Base-by-base conservation (phyloP, 2,797 vertebrate genomes). In the Anniella stebbinsi region DNA sequence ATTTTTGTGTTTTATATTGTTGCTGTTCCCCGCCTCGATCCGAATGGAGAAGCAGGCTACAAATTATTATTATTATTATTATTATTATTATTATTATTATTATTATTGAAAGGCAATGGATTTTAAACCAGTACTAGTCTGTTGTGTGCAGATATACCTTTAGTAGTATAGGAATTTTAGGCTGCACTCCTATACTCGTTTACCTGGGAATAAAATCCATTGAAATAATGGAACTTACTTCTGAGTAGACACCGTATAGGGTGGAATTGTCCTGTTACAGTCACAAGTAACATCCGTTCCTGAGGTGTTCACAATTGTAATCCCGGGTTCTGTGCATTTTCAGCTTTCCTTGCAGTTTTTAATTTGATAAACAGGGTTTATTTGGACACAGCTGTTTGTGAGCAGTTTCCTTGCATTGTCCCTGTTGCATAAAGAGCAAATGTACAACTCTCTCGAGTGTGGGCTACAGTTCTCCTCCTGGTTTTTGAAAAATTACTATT, bases 371-470 rank as follows among this genome's bases (percentile, higher is more conserved):
- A 48, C 33, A 38, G 75, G 30, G 38, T 60, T 38, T 81, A 30
- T 38, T 63, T 51, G 54, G 67, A 15, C 15, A 54, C 84, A 90
- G 67, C 77, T 80, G 51, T 81, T 86, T 86, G 30, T 63, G 67
- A 17, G 18, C 1, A 1, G 12, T 54, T 86, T 80, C 48, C 80
- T 84, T 84, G 25, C n/a, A 89, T 77, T 38, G n/a, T 89, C 72
- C 77, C 67, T 72, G 48, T 36, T 81, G 67, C 66, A 54, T 48
- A 8, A 81, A 73, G 38, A 86, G 28, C 51, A 57, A 88, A 85
- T 0, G 30, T 41, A n/a, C n/a, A 45, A 41, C 33, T 86, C 30
- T 72, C 69, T 10, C 15, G 48, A 75, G 82, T 18, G 67, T 3
- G 5, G 7, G n/a, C 23, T 51, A 12, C n/a, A 51, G 30, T 91